A percentile compares a stretch with the other conserved stretches of the same genome.
Conservation (phyloP, 35 echinoderm and acorn worm species). For the Stichopus chloronotus region DNA sequence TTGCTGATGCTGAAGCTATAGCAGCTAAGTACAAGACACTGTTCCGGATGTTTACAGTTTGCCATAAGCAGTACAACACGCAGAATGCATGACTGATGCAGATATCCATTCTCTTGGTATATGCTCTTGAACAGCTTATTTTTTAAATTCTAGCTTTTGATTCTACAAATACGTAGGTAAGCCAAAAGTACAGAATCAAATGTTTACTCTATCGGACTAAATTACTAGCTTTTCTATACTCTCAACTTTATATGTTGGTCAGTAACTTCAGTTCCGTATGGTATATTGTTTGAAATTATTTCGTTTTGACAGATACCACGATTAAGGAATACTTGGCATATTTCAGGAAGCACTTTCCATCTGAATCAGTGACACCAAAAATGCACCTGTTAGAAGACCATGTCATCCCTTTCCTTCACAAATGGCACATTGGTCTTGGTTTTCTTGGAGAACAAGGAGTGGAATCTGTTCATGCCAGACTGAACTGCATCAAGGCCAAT, state of each 20-base stretch:
- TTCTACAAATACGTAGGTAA: not conserved
- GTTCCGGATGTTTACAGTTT: conserved; percentile 36
- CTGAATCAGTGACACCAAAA: conserved; percentile 51
- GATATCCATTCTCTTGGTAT: conserved; percentile 44
- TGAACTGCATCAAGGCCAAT: conserved; percentile 45
- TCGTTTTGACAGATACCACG: conserved; percentile 31
- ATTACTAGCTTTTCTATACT: not conserved
- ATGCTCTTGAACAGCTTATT: not conserved
- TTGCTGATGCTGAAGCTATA: not conserved
- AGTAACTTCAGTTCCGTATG: not conserved
- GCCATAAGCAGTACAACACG: conserved; percentile 47
- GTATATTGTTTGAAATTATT: not conserved
- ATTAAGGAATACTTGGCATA: conserved; percentile 43
- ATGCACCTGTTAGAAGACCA: conserved; percentile 69
- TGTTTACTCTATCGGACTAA: not conserved
- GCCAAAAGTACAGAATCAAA: not conserved
- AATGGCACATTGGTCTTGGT: conserved; percentile 56
- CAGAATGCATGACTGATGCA: conserved; percentile 23
- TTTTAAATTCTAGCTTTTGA: not conserved
- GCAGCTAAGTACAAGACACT: conserved; percentile 23
- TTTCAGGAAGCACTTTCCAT: conserved; percentile 34
- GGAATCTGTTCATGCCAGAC: conserved; percentile 38
- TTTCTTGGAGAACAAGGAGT: conserved; percentile 54
- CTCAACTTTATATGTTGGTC: not conserved
- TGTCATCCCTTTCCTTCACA: conserved; percentile 27